Conservation (phyloP, 2,888 invertebrate species). For the Mallateleia sp. region DNA sequence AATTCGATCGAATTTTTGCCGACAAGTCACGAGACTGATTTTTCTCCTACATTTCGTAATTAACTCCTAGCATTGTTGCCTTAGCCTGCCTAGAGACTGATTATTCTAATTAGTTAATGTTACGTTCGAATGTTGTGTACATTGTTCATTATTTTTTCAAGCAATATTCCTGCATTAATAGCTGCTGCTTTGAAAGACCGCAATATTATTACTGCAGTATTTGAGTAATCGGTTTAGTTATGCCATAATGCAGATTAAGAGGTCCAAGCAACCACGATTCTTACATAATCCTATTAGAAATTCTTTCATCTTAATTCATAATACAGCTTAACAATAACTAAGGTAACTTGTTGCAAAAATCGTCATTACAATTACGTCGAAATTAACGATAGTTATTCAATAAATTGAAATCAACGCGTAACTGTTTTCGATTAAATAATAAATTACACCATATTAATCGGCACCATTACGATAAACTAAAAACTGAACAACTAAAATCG, state of each 20-base stretch:
- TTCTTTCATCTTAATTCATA: constrained; percentile 65
- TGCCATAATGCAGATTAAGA: constrained; percentile 79
- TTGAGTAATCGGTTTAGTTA: constrained; percentile 82
- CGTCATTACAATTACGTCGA: constrained; percentile 23
- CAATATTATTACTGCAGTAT: constrained; percentile 49
- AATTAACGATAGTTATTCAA: constrained; percentile 34
- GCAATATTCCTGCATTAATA: constrained; percentile 42
- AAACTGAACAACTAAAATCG: not conserved
- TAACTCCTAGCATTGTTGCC: not conserved
- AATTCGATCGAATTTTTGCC: not conserved
- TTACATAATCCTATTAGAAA: constrained; percentile 82
- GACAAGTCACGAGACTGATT: not conserved
- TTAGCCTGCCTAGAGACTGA: not conserved
- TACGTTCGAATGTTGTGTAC: constrained; percentile 7
- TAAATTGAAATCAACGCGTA: constrained; percentile 25
- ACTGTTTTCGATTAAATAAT: constrained; percentile 47
- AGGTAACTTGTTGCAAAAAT: constrained; percentile 23
- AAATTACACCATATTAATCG: constrained; percentile 48
- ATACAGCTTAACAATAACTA: constrained; percentile 32
- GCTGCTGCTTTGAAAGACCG: constrained; percentile 40
- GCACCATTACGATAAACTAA: not conserved
- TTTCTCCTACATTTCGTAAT: not conserved
- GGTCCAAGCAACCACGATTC: constrained; percentile 66
- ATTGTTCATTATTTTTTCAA: constrained; percentile 21
- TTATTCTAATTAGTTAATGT: constrained; percentile 41